Evolutionary conservation across 2,113 vertebrate genomes (phyloP).

Genomic region (Cinclus cinclus): DNA sequence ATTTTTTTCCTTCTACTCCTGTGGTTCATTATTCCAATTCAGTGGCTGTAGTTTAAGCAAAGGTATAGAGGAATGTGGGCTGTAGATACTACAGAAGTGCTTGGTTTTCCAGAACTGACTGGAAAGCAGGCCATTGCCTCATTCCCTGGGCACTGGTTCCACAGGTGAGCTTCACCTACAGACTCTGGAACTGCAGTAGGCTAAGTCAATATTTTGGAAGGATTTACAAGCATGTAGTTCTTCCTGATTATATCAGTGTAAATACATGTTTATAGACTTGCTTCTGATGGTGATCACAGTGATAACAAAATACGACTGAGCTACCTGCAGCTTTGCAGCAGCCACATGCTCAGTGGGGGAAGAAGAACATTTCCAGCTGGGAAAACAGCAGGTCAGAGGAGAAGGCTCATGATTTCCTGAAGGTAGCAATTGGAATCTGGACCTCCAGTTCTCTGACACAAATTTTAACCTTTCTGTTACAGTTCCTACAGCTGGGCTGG

Average conservation of each 20-base stretch:
- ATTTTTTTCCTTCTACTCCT: fast-evolving
- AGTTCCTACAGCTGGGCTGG: background rate
- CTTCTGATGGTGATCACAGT: background rate
- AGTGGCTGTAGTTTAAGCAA: background rate
- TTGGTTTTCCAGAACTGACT: background rate
- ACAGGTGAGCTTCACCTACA: background rate
- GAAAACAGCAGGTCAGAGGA: background rate
- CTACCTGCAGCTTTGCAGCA: background rate
- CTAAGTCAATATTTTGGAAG: background rate
- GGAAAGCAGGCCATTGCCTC: background rate
- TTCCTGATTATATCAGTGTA: background rate
- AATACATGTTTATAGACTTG: background rate
- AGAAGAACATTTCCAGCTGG: background rate
- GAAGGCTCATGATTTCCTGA: background rate
- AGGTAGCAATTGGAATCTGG: background rate
- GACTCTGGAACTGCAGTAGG: background rate
- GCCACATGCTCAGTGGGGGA: background rate
- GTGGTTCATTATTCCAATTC: background rate
- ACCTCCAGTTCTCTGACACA: background rate
- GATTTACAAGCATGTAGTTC: background rate
- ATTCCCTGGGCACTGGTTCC: background rate
- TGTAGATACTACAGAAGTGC: background rate
- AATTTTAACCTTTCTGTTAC: background rate
- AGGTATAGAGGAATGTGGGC: background rate
- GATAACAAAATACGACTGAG: background rate